phyloP scores from a whole-genome alignment of 1,140 invertebrate species.

The Frieseomelitta varia region DNA sequence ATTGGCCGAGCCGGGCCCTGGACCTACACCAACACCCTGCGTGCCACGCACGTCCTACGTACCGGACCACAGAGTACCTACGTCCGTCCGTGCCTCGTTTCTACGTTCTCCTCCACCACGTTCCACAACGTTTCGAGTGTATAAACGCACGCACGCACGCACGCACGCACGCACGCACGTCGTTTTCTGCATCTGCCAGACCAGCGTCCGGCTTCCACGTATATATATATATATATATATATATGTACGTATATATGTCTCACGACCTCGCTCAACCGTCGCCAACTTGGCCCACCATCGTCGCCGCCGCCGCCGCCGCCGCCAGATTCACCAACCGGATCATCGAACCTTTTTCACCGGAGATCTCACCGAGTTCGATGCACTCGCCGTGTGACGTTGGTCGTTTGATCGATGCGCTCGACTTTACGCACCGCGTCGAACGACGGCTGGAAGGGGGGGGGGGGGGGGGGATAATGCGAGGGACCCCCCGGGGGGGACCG shows the following conservation, averaged over 20 bases:
- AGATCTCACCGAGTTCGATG: not conserved
- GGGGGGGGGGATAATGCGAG: too few relatives aligned
- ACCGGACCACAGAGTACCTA: conserved; percentile 33
- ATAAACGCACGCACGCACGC: not conserved
- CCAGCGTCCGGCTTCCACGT: conserved; percentile 8
- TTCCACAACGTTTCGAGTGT: not conserved
- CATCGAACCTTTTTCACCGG: not conserved
- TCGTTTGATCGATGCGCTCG: not conserved
- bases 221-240: too few relatives aligned
- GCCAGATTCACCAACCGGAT: not conserved
- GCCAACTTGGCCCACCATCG: conserved; percentile 4
- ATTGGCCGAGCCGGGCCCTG: conserved; percentile 81
- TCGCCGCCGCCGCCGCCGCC: not conserved
- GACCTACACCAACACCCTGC: conserved; percentile 80
- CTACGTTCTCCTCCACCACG: conserved; percentile 34
- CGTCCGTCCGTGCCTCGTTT: conserved; percentile 50
- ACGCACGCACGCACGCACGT: not conserved
- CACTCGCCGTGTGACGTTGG: not conserved
- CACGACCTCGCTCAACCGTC: not conserved
- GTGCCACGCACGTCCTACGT: conserved; percentile 66
- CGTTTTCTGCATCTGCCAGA: conserved; percentile 8
- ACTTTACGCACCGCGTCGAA: not conserved
- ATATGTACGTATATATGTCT: not conserved
- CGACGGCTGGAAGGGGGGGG: not conserved
- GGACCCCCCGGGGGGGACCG: not conserved